phyloP scores from a whole-genome alignment of 64 coral and sea anemone species.

The Platygyra sinensis region DNA sequence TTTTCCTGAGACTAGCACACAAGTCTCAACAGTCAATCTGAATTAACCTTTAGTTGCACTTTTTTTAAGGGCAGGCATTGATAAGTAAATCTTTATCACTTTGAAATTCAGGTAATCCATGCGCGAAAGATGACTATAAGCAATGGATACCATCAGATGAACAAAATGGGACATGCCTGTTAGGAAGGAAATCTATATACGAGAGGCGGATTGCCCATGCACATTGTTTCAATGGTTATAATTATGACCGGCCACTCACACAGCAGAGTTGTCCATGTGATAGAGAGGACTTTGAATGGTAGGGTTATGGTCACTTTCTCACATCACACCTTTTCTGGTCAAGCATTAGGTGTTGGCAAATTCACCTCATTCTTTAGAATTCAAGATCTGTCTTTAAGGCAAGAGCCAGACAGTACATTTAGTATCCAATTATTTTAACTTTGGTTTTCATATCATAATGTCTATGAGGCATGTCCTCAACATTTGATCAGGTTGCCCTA shows the following conservation, averaged over 20 bases:
- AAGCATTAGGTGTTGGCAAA: not conserved
- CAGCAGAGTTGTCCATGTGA: conserved; percentile 62
- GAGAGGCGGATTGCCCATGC: conserved; percentile 82
- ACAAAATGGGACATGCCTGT: conserved; percentile 73
- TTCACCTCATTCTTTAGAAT: too few species aligned
- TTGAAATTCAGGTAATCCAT: conserved; percentile 58
- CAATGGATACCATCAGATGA: conserved; percentile 79
- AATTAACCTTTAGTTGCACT: too few species aligned
- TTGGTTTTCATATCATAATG: too few species aligned
- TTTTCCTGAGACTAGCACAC: too few species aligned
- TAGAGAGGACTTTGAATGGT: conserved; percentile 98
- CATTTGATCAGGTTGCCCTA: too few species aligned
- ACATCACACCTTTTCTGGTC: not conserved
- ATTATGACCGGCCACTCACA: conserved; percentile 79
- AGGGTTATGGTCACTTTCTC: not conserved
- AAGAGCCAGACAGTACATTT: too few species aligned
- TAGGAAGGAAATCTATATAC: conserved; percentile 73
- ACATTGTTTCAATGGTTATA: conserved; percentile 89
- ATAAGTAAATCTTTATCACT: not conserved
- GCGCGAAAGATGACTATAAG: conserved; percentile 76
- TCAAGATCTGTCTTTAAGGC: too few species aligned
- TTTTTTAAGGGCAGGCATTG: too few species aligned
- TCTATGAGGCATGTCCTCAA: too few species aligned
- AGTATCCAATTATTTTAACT: too few species aligned
- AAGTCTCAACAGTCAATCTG: too few species aligned